Percentiles rank a stretch among this genome's conserved stretches.
These are phyloP conservation scores for Eulemur mongoz DNA, from an alignment of 2,797 vertebrate genomes.

Conservation along the genomic window DNA sequence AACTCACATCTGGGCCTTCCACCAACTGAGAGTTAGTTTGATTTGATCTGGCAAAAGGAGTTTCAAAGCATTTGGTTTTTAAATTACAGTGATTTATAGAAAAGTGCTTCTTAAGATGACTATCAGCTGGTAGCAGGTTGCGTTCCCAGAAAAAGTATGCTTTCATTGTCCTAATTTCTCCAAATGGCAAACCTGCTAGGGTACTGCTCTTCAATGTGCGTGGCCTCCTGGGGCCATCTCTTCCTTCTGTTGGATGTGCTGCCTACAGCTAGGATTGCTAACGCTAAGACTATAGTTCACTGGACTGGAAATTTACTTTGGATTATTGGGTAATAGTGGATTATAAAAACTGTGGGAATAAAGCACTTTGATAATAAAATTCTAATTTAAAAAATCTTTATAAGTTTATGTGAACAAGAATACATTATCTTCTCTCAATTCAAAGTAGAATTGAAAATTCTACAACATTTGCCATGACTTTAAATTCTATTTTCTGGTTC, in stretches of 20 bases:
- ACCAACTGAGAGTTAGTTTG: slow-evolving; percentile 71
- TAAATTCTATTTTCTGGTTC: slow-evolving; percentile 30
- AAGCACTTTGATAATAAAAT: slow-evolving; percentile 34
- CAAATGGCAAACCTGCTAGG: slow-evolving; percentile 38
- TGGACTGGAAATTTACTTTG: neutral
- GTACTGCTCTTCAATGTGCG: neutral
- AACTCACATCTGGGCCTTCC: slow-evolving; percentile 73
- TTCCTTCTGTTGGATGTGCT: slow-evolving; percentile 12
- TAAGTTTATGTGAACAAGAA: slow-evolving; percentile 21
- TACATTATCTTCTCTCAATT: slow-evolving; percentile 15
- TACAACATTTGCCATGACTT: neutral
- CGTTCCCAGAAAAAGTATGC: slow-evolving; percentile 59
- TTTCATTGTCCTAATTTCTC: slow-evolving; percentile 56
- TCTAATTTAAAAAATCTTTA: slow-evolving; percentile 41
- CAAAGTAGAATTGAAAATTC: neutral
- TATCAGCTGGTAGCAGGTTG: slow-evolving; percentile 68
- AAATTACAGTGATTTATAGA: slow-evolving; percentile 78
- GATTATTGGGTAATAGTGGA: neutral
- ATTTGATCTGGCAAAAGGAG: slow-evolving; percentile 73
- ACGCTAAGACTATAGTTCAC: neutral
- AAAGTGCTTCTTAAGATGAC: slow-evolving; percentile 69
- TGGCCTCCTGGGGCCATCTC: neutral
- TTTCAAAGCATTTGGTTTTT: slow-evolving; percentile 74
- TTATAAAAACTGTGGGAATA: slow-evolving; percentile 40
- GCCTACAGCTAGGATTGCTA: neutral